Evolutionary conservation across 2,113 vertebrate genomes (phyloP).

Genomic region (Theristicus caerulescens): DNA sequence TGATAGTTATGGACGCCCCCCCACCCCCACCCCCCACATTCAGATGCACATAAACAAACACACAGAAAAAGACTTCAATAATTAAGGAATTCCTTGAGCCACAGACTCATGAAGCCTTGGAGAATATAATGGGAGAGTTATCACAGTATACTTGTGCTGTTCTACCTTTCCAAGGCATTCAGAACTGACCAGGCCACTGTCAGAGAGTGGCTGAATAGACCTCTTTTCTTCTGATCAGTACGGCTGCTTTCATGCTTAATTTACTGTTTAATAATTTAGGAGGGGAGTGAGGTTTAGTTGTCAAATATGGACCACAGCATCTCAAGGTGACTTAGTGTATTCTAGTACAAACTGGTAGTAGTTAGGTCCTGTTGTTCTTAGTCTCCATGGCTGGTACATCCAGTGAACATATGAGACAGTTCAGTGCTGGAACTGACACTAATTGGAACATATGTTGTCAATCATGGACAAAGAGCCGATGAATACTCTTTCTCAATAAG

Average conservation of each 20-base stretch:
- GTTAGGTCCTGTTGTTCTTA: background rate
- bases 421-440: background rate
- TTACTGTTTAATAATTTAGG: background rate
- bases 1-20: background rate
- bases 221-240: background rate
- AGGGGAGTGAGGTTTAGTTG: background rate
- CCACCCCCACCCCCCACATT: rapidly evolving
- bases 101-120: background rate
- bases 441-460: background rate
- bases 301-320: background rate
- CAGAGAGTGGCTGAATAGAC: background rate
- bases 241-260: background rate
- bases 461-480: background rate
- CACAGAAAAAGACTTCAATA: background rate
- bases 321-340: background rate
- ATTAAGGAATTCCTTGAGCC: background rate
- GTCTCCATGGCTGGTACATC: background rate
- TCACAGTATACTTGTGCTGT: background rate
- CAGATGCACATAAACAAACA: background rate
- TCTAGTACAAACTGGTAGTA: background rate
- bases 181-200: background rate
- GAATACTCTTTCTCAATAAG: background rate
- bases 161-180: background rate
- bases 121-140: background rate
- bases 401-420: background rate